These are phyloP conservation scores for western clawed frog (Xenopus tropicalis) DNA, from an alignment of 2,113 vertebrate genomes.

Conservation along the genomic window UCB_Xtro_10.0 CM004448.2:12726501-12727000, in stretches of 20 bases:
- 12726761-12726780: slow-evolving; percentile 38
- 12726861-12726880: background rate
- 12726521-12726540: slow-evolving; percentile 69
- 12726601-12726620: slow-evolving; percentile 59
- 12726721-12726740: slow-evolving; percentile 66
- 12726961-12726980: slow-evolving; percentile 83
- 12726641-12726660: too few relatives aligned
- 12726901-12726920: slow-evolving; percentile 65
- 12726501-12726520: slow-evolving; percentile 85
- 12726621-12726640: slow-evolving; percentile 60
- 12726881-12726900: background rate
- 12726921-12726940: slow-evolving; percentile 72
- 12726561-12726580: background rate
- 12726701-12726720: slow-evolving; percentile 71
- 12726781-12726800: slow-evolving; percentile 1
- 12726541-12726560: slow-evolving; percentile 61
- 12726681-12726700: slow-evolving; percentile 64
- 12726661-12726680: background rate
- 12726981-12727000: slow-evolving; percentile 88
- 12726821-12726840: background rate
- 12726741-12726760: slow-evolving; percentile 78
- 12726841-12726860: background rate
- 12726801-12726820: too few relatives aligned
- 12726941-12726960: slow-evolving; percentile 81
- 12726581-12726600: background rate